A percentile compares a stretch with the other conserved stretches of the same genome.
Evolutionary conservation across 2,797 vertebrate species (phyloP).

Genomic region (Loris lydekkerianus): DNA sequence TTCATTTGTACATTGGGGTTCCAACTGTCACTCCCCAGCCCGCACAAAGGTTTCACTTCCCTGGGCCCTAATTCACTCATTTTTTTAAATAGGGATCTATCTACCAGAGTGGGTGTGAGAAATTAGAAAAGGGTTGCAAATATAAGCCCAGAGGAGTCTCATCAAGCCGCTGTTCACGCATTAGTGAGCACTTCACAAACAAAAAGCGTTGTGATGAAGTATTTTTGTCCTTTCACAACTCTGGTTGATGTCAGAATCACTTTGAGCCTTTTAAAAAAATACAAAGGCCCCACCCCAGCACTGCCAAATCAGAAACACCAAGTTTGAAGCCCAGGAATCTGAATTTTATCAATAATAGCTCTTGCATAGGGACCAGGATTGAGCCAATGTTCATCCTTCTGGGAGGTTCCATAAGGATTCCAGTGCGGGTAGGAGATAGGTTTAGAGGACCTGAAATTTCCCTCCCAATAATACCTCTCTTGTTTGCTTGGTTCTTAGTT

Average conservation of each 20-base stretch:
- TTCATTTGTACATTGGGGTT: constrained; percentile 81
- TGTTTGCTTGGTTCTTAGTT: background rate
- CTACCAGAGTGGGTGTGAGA: constrained; percentile 76
- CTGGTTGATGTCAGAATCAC: constrained; percentile 59
- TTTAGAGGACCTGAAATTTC: background rate
- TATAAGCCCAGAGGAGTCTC: constrained; percentile 1
- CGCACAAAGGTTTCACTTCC: constrained; percentile 82
- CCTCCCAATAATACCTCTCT: background rate
- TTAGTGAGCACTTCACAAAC: constrained; percentile 79
- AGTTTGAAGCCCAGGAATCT: background rate
- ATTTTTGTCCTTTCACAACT: constrained; percentile 70
- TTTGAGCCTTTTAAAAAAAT: constrained; percentile 46
- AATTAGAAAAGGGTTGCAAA: constrained; percentile 49
- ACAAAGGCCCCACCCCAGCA: constrained; percentile 4
- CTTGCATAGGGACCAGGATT: background rate
- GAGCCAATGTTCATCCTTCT: background rate
- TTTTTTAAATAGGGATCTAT: constrained; percentile 79
- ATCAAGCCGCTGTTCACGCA: constrained; percentile 56
- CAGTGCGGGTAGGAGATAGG: background rate
- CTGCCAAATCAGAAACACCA: constrained; percentile 8
- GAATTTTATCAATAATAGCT: background rate
- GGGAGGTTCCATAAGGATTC: constrained; percentile 7
- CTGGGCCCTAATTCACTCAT: constrained; percentile 70
- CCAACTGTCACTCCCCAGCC: constrained; percentile 82
- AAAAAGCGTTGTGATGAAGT: constrained; percentile 58